These are phyloP conservation scores for Propithecus perrieri DNA, from an alignment of 2,797 vertebrate genomes.

Conservation along the genomic window DNA sequence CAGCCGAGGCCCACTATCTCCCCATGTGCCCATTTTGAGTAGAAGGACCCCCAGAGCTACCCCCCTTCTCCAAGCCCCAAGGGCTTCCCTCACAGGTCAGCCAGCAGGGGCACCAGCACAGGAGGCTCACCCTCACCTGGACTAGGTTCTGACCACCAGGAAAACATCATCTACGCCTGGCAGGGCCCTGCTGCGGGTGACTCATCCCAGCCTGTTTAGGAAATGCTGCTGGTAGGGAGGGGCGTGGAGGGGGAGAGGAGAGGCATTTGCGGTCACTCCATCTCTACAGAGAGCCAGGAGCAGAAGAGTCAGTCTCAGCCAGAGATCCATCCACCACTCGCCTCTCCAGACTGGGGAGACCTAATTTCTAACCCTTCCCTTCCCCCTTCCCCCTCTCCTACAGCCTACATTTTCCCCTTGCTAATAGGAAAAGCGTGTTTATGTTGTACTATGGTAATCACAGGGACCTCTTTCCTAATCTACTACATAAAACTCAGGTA, in stretches of 20 bases:
- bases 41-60: neutral
- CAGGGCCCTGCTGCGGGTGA: neutral
- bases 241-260: neutral
- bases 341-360: neutral
- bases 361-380: neutral
- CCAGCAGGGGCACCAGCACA: neutral
- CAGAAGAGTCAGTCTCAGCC: neutral
- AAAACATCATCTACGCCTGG: neutral
- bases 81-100: neutral
- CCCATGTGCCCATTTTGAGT: neutral
- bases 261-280: neutral
- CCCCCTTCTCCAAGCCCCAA: neutral
- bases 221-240: neutral
- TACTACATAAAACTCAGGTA: neutral
- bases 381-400: neutral
- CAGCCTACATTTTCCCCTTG: neutral
- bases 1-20: neutral
- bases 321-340: neutral
- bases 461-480: neutral
- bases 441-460: too few relatives aligned
- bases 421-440: neutral
- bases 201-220: neutral
- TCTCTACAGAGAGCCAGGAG: neutral
- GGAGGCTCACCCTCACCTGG: neutral
- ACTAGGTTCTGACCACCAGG: neutral